Percentiles rank a stretch among this genome's conserved stretches.
Evolutionary conservation across 2,888 invertebrate genomes (phyloP).

Genomic region (Mythimna lalbum): DNA sequence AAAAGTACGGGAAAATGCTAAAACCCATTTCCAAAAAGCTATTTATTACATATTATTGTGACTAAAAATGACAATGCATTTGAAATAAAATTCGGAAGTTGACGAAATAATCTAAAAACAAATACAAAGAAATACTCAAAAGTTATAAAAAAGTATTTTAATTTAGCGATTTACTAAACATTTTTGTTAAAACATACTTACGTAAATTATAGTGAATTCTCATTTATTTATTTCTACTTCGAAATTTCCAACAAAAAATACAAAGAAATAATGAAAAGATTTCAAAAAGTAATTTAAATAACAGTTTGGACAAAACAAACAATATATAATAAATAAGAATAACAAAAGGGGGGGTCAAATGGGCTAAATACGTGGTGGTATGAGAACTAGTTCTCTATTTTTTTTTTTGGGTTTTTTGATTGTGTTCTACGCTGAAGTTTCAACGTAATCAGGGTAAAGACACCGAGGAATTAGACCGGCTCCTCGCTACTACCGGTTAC

Average conservation of each 20-base stretch:
- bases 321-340: background rate
- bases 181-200: background rate
- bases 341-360: background rate
- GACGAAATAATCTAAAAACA: background rate
- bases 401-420: background rate
- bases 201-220: background rate
- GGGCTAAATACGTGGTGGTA: background rate
- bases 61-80: no score
- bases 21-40: no score
- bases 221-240: background rate
- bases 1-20: no score
- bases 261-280: background rate
- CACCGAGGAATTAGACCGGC: conserved; percentile 1
- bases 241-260: background rate
- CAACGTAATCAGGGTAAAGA: background rate
- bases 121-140: background rate
- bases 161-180: background rate
- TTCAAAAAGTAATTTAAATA: background rate
- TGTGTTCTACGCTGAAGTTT: background rate
- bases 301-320: background rate
- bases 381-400: no score
- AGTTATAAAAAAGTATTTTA: background rate
- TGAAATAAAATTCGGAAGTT: no score
- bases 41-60: no score
- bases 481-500: background rate